Percentiles rank a stretch among this genome's conserved stretches.
Evolutionary conservation across 2,113 vertebrate genomes (phyloP).

Genomic region (Melierax canorus): DNA sequence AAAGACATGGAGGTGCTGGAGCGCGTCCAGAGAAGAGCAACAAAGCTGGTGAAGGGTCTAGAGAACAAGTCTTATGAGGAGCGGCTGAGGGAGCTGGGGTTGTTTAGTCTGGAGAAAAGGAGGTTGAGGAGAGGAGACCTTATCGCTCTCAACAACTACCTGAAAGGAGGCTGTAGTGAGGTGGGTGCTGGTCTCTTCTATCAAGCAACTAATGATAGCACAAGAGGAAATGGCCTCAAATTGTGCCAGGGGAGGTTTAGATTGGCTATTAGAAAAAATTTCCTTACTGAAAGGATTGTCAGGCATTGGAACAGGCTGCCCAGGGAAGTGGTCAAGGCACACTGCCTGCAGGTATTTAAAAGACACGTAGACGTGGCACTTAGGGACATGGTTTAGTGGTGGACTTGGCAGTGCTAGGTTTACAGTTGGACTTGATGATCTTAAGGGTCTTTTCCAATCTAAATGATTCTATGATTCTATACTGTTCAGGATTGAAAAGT

Average conservation of each 20-base stretch:
- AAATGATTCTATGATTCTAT: background rate
- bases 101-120: background rate
- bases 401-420: background rate
- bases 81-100: background rate
- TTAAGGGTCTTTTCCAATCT: background rate
- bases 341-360: background rate
- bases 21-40: background rate
- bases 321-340: background rate
- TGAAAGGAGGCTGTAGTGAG: background rate
- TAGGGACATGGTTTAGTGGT: background rate
- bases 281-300: background rate
- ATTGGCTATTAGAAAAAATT: background rate
- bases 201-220: background rate
- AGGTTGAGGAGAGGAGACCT: background rate
- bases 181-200: background rate
- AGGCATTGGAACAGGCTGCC: background rate
- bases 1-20: background rate
- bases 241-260: background rate
- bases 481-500: background rate
- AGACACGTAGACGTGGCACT: background rate
- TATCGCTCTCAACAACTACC: accelerated
- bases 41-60: background rate
- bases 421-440: background rate
- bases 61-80: background rate
- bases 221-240: accelerated